A percentile compares a stretch with the other conserved stretches of the same genome.
Evolutionary conservation across 1,140 invertebrate genomes (phyloP).

Genomic region (Notospermus geniculatus): DNA sequence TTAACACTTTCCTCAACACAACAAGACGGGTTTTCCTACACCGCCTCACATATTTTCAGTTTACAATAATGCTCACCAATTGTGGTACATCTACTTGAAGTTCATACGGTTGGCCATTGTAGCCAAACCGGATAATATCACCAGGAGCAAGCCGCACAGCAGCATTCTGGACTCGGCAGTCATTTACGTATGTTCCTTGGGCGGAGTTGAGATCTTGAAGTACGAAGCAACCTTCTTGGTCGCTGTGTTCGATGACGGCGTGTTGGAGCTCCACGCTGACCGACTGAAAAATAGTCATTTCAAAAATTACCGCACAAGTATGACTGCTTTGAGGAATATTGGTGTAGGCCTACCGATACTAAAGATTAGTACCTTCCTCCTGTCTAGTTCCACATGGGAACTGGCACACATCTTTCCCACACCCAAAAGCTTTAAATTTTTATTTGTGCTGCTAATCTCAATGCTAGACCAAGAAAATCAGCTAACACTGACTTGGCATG

Average conservation of each 20-base stretch:
- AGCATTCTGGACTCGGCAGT: conserved; percentile 54
- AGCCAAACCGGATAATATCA: conserved; percentile 53
- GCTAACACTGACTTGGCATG: too few species aligned
- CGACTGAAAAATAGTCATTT: conserved; percentile 27
- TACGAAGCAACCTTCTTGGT: conserved; percentile 52
- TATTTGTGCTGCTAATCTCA: too few species aligned
- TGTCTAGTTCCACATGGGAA: conserved; percentile 6
- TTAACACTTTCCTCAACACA: background rate
- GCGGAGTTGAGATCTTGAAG: conserved; percentile 54
- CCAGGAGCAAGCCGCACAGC: conserved; percentile 51
- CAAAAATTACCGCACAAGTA: too few species aligned
- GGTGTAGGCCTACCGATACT: conserved; percentile 11
- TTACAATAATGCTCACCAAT: conserved; percentile 25
- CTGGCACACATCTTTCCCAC: background rate
- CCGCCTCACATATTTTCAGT: too few species aligned
- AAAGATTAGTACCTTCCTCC: conserved; percentile 3
- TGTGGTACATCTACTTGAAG: conserved; percentile 41
- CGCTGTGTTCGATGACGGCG: conserved; percentile 52
- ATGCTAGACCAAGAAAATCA: too few species aligned
- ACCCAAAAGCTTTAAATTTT: too few species aligned
- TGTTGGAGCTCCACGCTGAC: conserved; percentile 51
- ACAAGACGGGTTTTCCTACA: too few species aligned
- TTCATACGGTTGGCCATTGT: conserved; percentile 41
- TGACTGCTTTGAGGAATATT: background rate
- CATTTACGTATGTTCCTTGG: conserved; percentile 56